phyloP scores from a whole-genome alignment of 1,140 invertebrate genomes.

The Euura saliciscinereae region DNA sequence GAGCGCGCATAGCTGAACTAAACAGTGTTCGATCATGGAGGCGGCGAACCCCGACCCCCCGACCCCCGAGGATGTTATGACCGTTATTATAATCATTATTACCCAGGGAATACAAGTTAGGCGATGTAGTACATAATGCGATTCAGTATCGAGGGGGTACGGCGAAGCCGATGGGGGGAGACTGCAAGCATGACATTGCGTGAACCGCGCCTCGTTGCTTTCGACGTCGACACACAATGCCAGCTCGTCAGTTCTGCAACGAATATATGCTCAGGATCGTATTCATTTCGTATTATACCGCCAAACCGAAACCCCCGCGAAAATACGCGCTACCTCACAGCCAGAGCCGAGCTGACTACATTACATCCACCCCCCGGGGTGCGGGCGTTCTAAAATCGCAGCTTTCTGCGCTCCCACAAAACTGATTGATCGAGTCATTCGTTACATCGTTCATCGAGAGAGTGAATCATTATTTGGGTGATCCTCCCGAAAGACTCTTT shows the following conservation, averaged over 20 bases:
- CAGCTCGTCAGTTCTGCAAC: conserved; percentile 37
- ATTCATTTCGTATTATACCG: conserved; percentile 37
- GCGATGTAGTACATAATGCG: conserved; percentile 12
- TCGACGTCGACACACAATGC: conserved; percentile 40
- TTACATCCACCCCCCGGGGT: too few relatives aligned
- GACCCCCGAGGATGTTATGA: conserved; percentile 21
- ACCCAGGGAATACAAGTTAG: conserved; percentile 34
- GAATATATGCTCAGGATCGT: conserved; percentile 13
- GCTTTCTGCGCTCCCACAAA: neutral
- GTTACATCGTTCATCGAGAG: too few relatives aligned
- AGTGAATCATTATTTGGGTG: too few relatives aligned
- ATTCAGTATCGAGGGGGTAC: conserved; percentile 23
- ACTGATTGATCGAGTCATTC: neutral
- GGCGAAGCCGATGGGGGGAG: conserved; percentile 14
- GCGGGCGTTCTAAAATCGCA: too few relatives aligned
- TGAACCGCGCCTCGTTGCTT: conserved; percentile 49
- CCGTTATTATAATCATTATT: conserved; percentile 29
- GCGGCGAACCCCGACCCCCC: conserved; percentile 17
- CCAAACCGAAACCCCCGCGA: conserved; percentile 27
- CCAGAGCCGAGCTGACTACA: too few relatives aligned
- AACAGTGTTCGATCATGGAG: neutral
- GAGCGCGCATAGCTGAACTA: neutral
- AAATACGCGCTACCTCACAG: too few relatives aligned
- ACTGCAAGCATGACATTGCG: conserved; percentile 47
- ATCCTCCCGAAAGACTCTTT: too few relatives aligned